Evolutionary conservation across 2,888 invertebrate genomes (phyloP).

Genomic region (Parthenolecanium corni): DNA sequence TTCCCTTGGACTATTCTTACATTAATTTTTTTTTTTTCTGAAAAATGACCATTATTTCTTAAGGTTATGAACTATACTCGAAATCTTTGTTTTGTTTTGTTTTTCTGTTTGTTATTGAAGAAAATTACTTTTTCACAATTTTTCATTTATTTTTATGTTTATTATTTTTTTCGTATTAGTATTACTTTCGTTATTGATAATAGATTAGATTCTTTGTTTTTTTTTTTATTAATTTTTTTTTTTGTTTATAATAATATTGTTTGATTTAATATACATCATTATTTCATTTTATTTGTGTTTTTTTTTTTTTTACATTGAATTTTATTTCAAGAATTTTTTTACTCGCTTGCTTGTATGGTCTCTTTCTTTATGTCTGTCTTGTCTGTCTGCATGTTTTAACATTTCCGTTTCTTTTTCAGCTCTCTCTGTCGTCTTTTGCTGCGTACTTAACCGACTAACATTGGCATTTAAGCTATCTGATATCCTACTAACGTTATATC

Average conservation of each 20-base stretch:
- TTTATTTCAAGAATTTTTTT: slow-evolving; percentile 3
- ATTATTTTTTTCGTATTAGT: slow-evolving; percentile 18
- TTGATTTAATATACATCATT: slow-evolving; percentile 27
- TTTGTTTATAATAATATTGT: too few relatives aligned
- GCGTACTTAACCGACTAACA: slow-evolving; percentile 5
- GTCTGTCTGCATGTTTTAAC: too few relatives aligned
- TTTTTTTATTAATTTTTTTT: too few relatives aligned
- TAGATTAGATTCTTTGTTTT: slow-evolving; percentile 24
- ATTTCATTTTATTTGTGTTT: slow-evolving; percentile 26
- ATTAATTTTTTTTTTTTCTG: slow-evolving; percentile 8
- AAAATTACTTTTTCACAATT: slow-evolving; percentile 4
- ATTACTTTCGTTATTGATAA: slow-evolving; percentile 25
- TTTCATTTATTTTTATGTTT: slow-evolving; percentile 15
- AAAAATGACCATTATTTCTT: slow-evolving; percentile 25
- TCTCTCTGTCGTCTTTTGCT: too few relatives aligned
- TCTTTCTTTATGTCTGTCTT: not conserved
- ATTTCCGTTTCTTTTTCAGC: not conserved
- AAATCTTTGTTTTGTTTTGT: slow-evolving; percentile 23
- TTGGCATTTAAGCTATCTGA: slow-evolving; percentile 19
- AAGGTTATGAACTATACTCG: slow-evolving; percentile 21
- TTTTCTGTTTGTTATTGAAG: slow-evolving; percentile 26
- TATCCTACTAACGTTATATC: slow-evolving; percentile 23
- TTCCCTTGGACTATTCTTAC: not conserved
- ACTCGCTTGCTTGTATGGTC: slow-evolving; percentile 7
- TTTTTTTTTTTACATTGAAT: not conserved